Conservation (phyloP, 2,888 invertebrate species). For the Cryptocephalus primarius region DNA sequence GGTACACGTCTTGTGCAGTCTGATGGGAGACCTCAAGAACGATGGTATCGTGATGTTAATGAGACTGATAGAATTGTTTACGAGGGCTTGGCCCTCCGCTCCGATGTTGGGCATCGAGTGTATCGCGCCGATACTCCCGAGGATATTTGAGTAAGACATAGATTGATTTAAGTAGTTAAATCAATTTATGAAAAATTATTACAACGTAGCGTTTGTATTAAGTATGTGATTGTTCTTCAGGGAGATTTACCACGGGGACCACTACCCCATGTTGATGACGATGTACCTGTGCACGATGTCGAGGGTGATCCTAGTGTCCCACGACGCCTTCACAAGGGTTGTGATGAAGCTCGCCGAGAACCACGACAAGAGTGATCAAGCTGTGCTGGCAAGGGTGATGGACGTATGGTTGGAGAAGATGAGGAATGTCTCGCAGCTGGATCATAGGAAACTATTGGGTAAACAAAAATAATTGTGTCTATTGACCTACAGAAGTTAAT, state of each 20-base stretch:
- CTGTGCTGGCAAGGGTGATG: constrained; percentile 58
- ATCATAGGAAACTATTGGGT: constrained; percentile 74
- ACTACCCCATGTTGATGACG: constrained; percentile 62
- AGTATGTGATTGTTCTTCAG: constrained; percentile 30
- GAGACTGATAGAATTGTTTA: constrained; percentile 63
- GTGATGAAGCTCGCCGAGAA: constrained; percentile 40
- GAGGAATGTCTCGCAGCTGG: constrained; percentile 64
- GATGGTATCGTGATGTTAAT: constrained; percentile 65
- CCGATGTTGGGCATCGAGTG: constrained; percentile 62
- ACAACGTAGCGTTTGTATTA: too few species aligned
- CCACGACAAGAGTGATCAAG: constrained; percentile 44
- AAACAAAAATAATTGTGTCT: constrained; percentile 9
- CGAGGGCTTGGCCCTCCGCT: constrained; percentile 47
- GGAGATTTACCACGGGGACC: constrained; percentile 56
- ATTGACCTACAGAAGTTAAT: too few species aligned
- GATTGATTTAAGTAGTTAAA: background rate
- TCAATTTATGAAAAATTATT: too few species aligned
- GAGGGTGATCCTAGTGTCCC: constrained; percentile 62
- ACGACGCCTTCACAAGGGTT: constrained; percentile 52
- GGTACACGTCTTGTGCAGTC: constrained; percentile 55
- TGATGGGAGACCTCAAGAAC: constrained; percentile 66
- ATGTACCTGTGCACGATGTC: constrained; percentile 70
- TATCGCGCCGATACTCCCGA: constrained; percentile 51
- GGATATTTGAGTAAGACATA: constrained; percentile 45
- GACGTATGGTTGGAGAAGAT: constrained; percentile 73